Base-by-base conservation (phyloP, 2,113 vertebrate genomes). In the Silurus asotus region DNA sequence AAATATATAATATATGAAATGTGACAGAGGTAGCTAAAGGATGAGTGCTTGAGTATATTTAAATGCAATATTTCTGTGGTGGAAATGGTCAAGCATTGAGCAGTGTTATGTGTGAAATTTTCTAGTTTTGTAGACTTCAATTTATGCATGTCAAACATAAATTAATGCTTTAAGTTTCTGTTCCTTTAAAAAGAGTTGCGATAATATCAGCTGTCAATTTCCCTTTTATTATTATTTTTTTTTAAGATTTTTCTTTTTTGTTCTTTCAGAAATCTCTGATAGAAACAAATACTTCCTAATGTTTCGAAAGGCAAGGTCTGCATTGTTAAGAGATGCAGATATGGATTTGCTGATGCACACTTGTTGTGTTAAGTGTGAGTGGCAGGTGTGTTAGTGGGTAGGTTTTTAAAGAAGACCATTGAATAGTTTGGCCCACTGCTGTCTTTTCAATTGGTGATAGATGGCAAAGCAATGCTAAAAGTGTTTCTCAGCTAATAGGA, bases 61-160 rank as follows among this genome's bases (percentile, higher is more conserved):
- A 96, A 96, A 97, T 98, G 97, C 97, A 99, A 97, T 98, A 97
- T 96, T 96, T 92, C 94, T 92, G 95, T 94, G 94, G 90, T 96
- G 94, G 92, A 92, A 91, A 94, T 85, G 89, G 92, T 93, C 94
- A 95, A 94, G 93, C 93, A 95, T 94, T 92, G 94, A 94, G 95
- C 95, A 95, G 85, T 96, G 96, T 96, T 96, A 95, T 90, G 96
- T 95, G 93, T 94, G 95, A 94, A 91, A 91, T 96, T 96, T 67
- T 84, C 25, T 82, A 94, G 94, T 91, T 97, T 96, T 96, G 95
- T 96, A 95, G 95, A 96, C 92, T 90, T 94, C 95, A 94, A 95
- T 94, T 96, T 94, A 83, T 96, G 96, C 96, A 97, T 97, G 97
- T 94, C 79, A 90, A 92, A 93, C 88, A 91, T 86, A 89, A 91